Percentiles rank a stretch among this genome's conserved stretches.
Conservation (phyloP, 2,797 vertebrate genomes). For the Chrysocyon brachyurus region DNA sequence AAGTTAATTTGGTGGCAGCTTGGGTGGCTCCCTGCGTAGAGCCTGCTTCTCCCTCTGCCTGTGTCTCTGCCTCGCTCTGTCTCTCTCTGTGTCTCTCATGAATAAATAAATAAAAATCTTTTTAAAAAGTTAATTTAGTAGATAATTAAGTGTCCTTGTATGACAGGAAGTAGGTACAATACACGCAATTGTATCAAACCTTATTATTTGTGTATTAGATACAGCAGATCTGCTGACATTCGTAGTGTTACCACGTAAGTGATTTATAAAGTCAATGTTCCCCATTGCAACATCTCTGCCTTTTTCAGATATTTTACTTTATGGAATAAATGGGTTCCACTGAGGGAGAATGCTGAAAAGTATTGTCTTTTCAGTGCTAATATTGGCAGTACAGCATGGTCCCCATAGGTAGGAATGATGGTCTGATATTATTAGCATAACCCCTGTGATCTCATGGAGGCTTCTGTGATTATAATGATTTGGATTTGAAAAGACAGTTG, state of each 20-base stretch:
- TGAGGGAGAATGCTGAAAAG: conserved; percentile 32
- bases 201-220: conserved; percentile 63
- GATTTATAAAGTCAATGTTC: conserved; percentile 46
- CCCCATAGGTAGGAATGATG: conserved; percentile 55
- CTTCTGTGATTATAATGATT: conserved; percentile 62
- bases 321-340: conserved; percentile 55
- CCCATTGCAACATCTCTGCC: conserved; percentile 32
- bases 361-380: conserved; percentile 59
- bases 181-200: conserved; percentile 37
- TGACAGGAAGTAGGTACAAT: conserved; percentile 11
- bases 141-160: conserved; percentile 13
- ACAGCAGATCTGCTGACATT: conserved; percentile 38
- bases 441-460: conserved; percentile 31
- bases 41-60: too few species aligned
- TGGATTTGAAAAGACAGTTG: conserved; percentile 66
- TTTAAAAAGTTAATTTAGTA: not conserved
- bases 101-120: too few species aligned
- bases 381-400: conserved; percentile 56
- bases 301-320: conserved; percentile 60
- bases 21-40: too few species aligned
- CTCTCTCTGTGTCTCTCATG: too few species aligned
- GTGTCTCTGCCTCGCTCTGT: too few species aligned
- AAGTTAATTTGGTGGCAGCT: not conserved
- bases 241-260: conserved; percentile 9
- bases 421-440: conserved; percentile 55